Evolutionary conservation across 30 jellyfish, hydroid and myxozoan species (phyloP).

Genomic region (Clytia hemisphaerica): DNA sequence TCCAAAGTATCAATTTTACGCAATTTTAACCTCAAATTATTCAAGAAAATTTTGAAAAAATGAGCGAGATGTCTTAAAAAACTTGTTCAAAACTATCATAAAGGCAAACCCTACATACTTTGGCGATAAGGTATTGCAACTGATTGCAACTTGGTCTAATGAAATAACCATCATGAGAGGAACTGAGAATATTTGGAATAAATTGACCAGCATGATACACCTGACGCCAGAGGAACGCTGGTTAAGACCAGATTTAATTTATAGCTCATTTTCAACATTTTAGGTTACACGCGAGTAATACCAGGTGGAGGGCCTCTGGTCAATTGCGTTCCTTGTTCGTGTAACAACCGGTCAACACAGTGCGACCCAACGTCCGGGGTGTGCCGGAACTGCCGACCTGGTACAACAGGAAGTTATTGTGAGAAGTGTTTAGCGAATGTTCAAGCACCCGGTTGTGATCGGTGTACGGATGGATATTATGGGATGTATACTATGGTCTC

Average conservation of each 20-base stretch:
- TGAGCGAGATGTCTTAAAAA: not conserved
- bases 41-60: not conserved
- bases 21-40: not conserved
- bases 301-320: constrained; percentile 86
- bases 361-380: constrained; percentile 72
- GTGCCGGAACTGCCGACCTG: constrained; percentile 75
- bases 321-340: constrained; percentile 80
- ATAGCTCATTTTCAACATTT: not conserved
- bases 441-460: constrained; percentile 58
- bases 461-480: constrained; percentile 88
- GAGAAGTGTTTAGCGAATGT: constrained; percentile 83
- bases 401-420: constrained; percentile 84
- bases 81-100: not conserved
- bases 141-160: no score
- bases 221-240: no score
- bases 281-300: constrained; percentile 85
- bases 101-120: no score
- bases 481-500: constrained; percentile 43
- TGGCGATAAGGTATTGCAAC: no score
- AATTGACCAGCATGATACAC: no score
- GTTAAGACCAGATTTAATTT: not conserved
- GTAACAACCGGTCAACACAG: constrained; percentile 56
- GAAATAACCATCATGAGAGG: no score
- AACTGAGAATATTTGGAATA: no score
- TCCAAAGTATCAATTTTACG: not conserved